These are phyloP conservation scores for Tillus elongatus DNA, from an alignment of 2,888 invertebrate genomes.

Conservation along the genomic window DNA sequence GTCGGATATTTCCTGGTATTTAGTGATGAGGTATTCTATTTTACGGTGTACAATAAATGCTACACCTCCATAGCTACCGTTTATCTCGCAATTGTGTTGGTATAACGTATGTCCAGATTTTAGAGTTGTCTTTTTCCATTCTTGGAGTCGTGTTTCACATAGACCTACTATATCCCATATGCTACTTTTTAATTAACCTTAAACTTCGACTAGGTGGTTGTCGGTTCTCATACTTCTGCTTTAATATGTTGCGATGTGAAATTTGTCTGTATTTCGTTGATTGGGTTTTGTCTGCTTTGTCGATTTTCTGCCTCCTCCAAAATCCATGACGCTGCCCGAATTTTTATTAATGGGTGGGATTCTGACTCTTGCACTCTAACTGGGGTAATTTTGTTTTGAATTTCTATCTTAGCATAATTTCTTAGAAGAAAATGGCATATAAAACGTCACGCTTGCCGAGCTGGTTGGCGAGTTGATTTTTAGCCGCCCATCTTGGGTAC, in stretches of 20 bases:
- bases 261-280: background rate
- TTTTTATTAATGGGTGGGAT: background rate
- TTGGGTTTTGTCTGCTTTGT: background rate
- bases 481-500: slow-evolving; percentile 3
- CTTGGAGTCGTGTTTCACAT: background rate
- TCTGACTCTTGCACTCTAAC: background rate
- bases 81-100: no score
- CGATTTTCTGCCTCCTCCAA: slow-evolving; percentile 1
- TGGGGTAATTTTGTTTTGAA: background rate
- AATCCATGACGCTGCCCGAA: background rate
- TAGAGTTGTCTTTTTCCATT: background rate
- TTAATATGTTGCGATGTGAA: background rate
- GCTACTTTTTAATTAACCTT: background rate
- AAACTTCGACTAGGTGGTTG: background rate
- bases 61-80: no score
- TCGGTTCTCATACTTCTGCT: background rate
- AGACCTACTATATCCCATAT: background rate
- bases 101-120: background rate
- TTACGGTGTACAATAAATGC: no score
- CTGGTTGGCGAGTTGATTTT: background rate
- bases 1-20: no score
- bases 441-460: slow-evolving; percentile 3
- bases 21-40: no score
- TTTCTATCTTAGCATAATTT: background rate
- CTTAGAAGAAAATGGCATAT: background rate